Conservation (phyloP, 2,113 vertebrate species). For the Loxodonta africana region DNA sequence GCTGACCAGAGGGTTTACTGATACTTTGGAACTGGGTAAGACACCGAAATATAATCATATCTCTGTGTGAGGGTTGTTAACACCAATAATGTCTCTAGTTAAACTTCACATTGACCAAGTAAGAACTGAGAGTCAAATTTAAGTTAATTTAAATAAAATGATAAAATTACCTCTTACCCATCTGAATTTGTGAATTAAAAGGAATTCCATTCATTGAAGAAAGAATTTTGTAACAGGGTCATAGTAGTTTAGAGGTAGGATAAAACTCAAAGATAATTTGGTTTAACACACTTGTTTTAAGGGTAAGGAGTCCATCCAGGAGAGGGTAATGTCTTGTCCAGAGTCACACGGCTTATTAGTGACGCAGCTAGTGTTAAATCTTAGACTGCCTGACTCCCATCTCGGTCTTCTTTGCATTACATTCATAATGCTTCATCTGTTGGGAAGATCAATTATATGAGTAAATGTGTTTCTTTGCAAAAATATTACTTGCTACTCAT, state of each 20-base stretch:
- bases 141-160: neutral
- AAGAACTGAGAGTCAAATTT: neutral
- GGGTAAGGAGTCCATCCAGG: neutral
- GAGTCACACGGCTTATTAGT: neutral
- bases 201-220: constrained; percentile 30
- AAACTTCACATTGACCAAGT: neutral
- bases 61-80: neutral
- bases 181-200: constrained; percentile 8
- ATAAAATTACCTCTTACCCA: constrained; percentile 14
- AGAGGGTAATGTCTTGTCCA: neutral
- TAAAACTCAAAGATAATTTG: neutral
- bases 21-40: neutral
- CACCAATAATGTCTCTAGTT: neutral
- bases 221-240: neutral
- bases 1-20: neutral
- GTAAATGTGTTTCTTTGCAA: constrained; percentile 43
- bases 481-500: constrained; percentile 57
- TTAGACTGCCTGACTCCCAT: neutral
- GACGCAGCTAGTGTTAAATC: neutral
- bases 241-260: neutral
- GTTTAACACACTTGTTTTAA: neutral
- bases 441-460: constrained; percentile 20
- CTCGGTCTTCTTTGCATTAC: neutral
- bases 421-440: neutral
- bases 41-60: neutral